Conservation (phyloP, 2,888 invertebrate genomes). For the Trissolcus brochymenae region DNA sequence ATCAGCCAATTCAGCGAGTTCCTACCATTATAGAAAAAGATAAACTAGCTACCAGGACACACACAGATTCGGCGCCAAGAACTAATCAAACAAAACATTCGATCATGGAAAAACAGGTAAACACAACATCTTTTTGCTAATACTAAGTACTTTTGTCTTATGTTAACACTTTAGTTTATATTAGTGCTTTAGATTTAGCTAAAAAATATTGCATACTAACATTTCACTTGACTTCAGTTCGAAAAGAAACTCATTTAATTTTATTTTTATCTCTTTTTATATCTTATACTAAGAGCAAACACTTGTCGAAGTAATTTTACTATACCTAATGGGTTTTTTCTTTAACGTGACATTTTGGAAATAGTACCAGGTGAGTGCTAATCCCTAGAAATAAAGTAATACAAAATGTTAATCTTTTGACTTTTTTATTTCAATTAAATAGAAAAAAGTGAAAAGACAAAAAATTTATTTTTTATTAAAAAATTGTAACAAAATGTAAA, state of each 20-base stretch:
- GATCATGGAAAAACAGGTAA: constrained; percentile 91
- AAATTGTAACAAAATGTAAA: neutral
- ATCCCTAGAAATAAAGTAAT: neutral
- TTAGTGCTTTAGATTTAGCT: no score
- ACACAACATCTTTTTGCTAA: constrained; percentile 15
- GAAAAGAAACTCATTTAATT: no score
- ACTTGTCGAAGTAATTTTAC: no score
- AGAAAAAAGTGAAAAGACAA: no score
- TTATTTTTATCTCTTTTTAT: neutral
- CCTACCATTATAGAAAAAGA: constrained; percentile 72
- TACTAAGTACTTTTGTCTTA: no score
- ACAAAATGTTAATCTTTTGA: no score
- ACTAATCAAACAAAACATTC: constrained; percentile 78
- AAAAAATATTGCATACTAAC: no score
- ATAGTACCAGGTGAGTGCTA: constrained; percentile 34
- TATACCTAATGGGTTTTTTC: neutral
- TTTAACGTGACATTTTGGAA: constrained; percentile 16
- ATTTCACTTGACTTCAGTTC: no score
- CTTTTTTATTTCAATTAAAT: no score
- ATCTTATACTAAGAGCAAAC: no score
- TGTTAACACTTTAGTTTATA: no score
- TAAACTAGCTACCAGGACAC: constrained; percentile 69
- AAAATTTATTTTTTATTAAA: no score
- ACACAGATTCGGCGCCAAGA: constrained; percentile 74
- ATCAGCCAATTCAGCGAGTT: constrained; percentile 65